Evolutionary conservation across 1,140 invertebrate species (phyloP), one percentile per base, ranked within the genome.

Genomic region (Drosophila cardini): DNA sequence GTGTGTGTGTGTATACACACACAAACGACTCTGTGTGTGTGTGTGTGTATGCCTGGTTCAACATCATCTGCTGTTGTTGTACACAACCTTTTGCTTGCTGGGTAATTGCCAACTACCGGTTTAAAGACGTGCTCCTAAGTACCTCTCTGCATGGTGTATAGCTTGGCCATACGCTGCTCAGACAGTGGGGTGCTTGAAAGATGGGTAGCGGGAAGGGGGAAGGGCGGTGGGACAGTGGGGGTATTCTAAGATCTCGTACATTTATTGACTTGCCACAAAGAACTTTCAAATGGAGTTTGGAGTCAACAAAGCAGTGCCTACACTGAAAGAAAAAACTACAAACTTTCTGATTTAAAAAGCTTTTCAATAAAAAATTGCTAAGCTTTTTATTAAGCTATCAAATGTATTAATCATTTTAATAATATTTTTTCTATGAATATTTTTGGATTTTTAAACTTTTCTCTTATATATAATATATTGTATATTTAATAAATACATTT

Each of bases 31-130:
- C 9, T 43, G n/a, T 60, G 9, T 56, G 56, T 61, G 55, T 65
- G 40, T 72, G 64, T 78, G 61, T 82, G 76, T 82, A 75, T 83
- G 73, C 73, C 78, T 84, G 76, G 78, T 79, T 52, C 63, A 68
- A 69, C 53, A 72, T 73, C 71, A 69, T 60, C 71, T 73, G 71
- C 56, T 68, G 64, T 73, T 68, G 64, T 73, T 64, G 64, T 68
- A 73, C 64, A 73, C 60, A 72, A 75, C 72, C 53, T 75, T 75
- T 75, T 75, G 68, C 72, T 73, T 55, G 13, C 71, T 73, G 58
- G 60, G 56, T 83, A 83, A 82, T 82, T 82, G 80, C 80, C 80
- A 78, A 83, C 76, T 83, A 83, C 80, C 80, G 80, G 80, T 83
- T 83, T 83, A 78, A 61, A 78, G 76, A 73, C 46, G 65, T 69